phyloP scores from a whole-genome alignment of 1,140 invertebrate genomes.

The Bicyclus anynana region DNA sequence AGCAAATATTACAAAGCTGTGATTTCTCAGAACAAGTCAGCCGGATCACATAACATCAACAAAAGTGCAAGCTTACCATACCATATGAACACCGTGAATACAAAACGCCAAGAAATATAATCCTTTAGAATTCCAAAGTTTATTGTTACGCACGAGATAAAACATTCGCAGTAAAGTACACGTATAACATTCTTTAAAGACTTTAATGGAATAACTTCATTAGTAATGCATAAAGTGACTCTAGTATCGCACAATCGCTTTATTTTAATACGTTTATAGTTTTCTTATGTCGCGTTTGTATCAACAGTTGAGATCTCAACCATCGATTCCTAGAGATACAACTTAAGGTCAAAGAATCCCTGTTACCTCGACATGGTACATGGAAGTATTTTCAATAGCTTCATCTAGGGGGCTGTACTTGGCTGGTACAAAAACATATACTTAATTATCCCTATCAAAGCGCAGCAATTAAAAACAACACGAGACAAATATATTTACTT shows the following conservation, averaged over 20 bases:
- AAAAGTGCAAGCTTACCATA: neutral
- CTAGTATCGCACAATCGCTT: neutral
- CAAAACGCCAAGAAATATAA: neutral
- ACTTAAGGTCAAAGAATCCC: conserved; percentile 5
- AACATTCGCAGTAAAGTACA: neutral
- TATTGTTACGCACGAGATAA: neutral
- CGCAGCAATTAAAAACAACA: neutral
- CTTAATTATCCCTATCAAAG: conserved; percentile 1
- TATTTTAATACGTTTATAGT: neutral
- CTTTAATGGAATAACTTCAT: conserved; percentile 4
- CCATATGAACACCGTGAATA: neutral
- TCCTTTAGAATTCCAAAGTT: neutral
- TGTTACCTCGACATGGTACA: neutral
- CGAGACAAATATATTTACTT: neutral
- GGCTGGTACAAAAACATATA: neutral
- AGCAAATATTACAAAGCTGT: too few relatives aligned
- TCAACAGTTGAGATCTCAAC: neutral
- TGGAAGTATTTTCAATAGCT: conserved; percentile 5
- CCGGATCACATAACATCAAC: neutral
- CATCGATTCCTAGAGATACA: neutral
- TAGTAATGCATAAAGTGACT: neutral
- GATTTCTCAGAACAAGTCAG: neutral
- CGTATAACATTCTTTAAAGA: conserved; percentile 1
- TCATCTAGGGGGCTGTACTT: neutral
- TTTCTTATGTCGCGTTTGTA: neutral